A percentile compares a stretch with the other conserved stretches of the same genome.
These are phyloP conservation scores for Vandiemenella viatica DNA, from an alignment of 2,888 invertebrate species.

Conservation along the genomic window DNA sequence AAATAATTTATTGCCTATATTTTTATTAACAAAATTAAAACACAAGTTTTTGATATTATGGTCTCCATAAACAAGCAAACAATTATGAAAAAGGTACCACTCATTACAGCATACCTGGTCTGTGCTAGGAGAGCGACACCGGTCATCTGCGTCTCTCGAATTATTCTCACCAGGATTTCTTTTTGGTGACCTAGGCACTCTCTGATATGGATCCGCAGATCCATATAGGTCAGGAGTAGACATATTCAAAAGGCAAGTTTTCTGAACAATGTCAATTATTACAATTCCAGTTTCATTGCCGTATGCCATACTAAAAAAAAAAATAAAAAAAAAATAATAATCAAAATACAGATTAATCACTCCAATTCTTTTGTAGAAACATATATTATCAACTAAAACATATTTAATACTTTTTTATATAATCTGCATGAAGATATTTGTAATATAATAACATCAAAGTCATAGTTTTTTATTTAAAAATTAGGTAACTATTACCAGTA, in stretches of 20 bases:
- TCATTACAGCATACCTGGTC: constrained; percentile 63
- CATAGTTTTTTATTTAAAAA: no score
- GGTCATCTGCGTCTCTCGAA: constrained; percentile 34
- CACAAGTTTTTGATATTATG: no score
- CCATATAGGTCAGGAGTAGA: constrained; percentile 85
- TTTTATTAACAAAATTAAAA: no score
- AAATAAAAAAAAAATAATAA: neutral
- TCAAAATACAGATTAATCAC: neutral
- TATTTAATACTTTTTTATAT: no score
- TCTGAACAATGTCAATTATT: constrained; percentile 86
- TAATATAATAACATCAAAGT: no score
- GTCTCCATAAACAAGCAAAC: no score
- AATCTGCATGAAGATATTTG: no score
- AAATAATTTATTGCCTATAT: no score
- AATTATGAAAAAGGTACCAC: neutral
- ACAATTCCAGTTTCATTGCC: constrained; percentile 93
- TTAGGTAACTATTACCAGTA: no score
- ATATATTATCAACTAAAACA: no score
- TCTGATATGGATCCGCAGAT: constrained; percentile 70
- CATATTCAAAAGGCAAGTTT: constrained; percentile 73
- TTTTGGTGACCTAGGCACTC: constrained; percentile 64
- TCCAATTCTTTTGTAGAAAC: neutral
- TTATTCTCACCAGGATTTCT: constrained; percentile 27
- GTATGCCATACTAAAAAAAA: constrained; percentile 69
- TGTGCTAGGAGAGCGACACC: constrained; percentile 60